Evolutionary conservation across 2,888 invertebrate genomes (phyloP), one percentile per base, ranked within the genome.

Genomic region (Temnothorax unifasciatus): DNA sequence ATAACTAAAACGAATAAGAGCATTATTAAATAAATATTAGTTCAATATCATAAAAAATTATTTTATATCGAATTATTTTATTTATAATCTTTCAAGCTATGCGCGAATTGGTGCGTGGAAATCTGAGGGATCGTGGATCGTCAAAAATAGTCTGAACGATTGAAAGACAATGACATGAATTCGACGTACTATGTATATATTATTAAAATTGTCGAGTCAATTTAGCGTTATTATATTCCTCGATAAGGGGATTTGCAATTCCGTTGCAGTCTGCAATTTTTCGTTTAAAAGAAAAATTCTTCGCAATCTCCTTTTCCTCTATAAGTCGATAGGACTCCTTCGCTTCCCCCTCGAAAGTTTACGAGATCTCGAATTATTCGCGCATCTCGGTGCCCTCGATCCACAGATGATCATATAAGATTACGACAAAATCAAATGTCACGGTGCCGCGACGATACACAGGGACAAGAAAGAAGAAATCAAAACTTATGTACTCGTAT

Each of bases 21-120:
- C 3, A 9, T 34, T 34, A 34, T 34, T 34, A 34, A 61, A 61
- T 63, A 63, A 63, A 63, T 63, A 9, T 4, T 0, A 61, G 34
- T n/a, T 38, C n/a, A n/a, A 63, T 63, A 5, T 25, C n/a, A 34
- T 34, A 38, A 38, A 38, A 15, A 47, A 47, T 47, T 15, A 47
- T 15, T 47, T 47, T 47, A 63, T 63, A 63, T 63, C n/a, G 11
- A 38, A 63, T 63, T 63, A 63, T 38, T 38, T 63, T n/a, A 63
- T 34, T 38, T n/a, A 63, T 63, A n/a, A 38, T n/a, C 11, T 38
- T 63, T 63, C n/a, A 38, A 38, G 5, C 9, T 34, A 6, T 34
- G 6, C 6, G 34, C 6, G 29, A 29, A 34, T 34, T 34, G 34
- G 34, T 5, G 9, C 0, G 34, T 38, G 6, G 38, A 63, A n/a